Evolutionary conservation across 2,888 invertebrate genomes (phyloP).

Genomic region (Mantis religiosa): DNA sequence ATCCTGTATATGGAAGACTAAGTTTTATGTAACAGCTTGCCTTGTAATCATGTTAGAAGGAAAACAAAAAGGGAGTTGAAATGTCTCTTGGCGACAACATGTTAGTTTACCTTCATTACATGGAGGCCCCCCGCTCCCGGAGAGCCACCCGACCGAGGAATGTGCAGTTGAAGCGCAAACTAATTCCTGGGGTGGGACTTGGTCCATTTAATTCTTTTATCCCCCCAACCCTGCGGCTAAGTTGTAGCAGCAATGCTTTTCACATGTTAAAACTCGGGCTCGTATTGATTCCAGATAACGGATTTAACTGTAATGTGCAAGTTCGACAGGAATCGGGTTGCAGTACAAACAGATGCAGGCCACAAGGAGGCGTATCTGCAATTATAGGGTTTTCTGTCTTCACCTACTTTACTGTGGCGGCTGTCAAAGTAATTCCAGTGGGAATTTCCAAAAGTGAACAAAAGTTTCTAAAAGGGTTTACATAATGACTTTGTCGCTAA

Average conservation of each 20-base stretch:
- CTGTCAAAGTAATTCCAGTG: no score
- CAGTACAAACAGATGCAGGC: neutral
- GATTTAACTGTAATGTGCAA: neutral
- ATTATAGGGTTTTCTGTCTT: no score
- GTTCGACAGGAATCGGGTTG: neutral
- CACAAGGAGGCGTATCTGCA: no score
- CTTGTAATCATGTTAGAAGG: no score
- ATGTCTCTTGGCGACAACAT: neutral
- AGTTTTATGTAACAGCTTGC: no score
- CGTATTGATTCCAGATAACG: neutral
- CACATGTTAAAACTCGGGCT: neutral
- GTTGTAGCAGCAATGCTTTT: neutral
- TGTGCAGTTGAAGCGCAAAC: neutral
- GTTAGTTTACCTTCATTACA: neutral
- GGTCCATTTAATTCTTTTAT: neutral
- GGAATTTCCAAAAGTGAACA: no score
- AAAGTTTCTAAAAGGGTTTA: no score
- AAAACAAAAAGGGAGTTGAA: no score
- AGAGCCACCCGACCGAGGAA: neutral
- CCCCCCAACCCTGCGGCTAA: neutral
- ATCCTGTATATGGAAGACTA: no score
- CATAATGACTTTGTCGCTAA: no score
- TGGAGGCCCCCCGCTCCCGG: no score
- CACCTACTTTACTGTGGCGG: no score
- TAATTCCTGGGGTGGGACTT: neutral